Percentiles rank a stretch among this genome's conserved stretches.
These are phyloP conservation scores for Meda fulgida DNA, from an alignment of 2,797 vertebrate species.

Conservation along the genomic window DNA sequence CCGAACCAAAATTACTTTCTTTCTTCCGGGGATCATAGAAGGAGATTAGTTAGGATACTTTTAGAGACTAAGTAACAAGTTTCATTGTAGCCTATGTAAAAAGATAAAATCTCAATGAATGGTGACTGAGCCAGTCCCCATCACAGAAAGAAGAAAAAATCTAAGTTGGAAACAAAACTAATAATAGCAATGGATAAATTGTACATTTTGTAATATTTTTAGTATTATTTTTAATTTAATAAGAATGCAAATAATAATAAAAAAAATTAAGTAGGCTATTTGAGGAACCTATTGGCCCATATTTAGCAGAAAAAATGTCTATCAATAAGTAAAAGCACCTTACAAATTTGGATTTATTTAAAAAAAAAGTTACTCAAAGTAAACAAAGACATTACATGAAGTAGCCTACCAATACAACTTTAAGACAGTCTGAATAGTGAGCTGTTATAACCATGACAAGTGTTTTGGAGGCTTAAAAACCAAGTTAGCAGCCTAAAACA, in stretches of 20 bases:
- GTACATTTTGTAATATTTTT: neutral
- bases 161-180: neutral
- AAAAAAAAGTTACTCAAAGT: neutral
- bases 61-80: neutral
- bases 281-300: neutral
- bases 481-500: neutral
- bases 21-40: neutral
- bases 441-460: neutral
- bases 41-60: neutral
- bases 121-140: neutral
- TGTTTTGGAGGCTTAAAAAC: conserved; percentile 27
- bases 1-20: neutral
- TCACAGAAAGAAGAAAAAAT: neutral
- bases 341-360: neutral
- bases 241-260: neutral
- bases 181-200: neutral
- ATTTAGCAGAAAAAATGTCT: neutral
- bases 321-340: neutral
- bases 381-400: neutral
- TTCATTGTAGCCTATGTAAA: neutral
- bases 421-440: conserved; percentile 1
- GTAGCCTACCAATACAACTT: neutral
- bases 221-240: neutral
- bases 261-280: neutral
- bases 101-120: neutral